Percentiles rank a stretch among this genome's conserved stretches.
Evolutionary conservation across 2,888 invertebrate species (phyloP).

Genomic region (Acleris sparsana): DNA sequence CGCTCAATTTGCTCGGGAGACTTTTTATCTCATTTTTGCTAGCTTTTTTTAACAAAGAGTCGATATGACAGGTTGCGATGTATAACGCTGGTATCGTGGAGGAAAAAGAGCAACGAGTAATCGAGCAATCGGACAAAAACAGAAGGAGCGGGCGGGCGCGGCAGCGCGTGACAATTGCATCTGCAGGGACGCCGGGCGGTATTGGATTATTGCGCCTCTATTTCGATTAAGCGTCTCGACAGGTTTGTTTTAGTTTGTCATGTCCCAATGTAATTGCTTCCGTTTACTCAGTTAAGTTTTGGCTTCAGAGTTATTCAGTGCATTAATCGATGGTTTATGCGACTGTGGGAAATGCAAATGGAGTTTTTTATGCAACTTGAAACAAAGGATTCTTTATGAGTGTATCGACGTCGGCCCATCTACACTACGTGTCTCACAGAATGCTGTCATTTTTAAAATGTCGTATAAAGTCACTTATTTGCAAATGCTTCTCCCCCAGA

Average conservation of each 20-base stretch:
- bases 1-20: conserved; percentile 80
- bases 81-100: conserved; percentile 68
- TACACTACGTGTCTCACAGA: too few species aligned
- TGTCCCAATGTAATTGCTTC: conserved; percentile 43
- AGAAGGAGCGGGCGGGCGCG: conserved; percentile 67
- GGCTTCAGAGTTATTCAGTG: conserved; percentile 19
- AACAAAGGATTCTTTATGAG: too few species aligned
- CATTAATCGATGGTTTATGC: background rate
- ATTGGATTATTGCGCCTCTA: conserved; percentile 75
- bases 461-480: too few species aligned
- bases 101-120: conserved; percentile 76
- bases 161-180: conserved; percentile 79
- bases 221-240: conserved; percentile 67
- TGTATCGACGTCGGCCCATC: too few species aligned
- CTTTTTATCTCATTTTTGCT: conserved; percentile 72
- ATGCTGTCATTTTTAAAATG: too few species aligned
- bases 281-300: conserved; percentile 29
- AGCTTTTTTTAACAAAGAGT: conserved; percentile 75
- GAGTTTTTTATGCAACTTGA: too few species aligned
- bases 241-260: conserved; percentile 54
- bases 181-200: conserved; percentile 73
- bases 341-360: background rate
- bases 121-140: conserved; percentile 79
- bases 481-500: too few species aligned
- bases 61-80: conserved; percentile 80